phyloP scores from a whole-genome alignment of 2,113 vertebrate species.

The Grantiella picta region DNA sequence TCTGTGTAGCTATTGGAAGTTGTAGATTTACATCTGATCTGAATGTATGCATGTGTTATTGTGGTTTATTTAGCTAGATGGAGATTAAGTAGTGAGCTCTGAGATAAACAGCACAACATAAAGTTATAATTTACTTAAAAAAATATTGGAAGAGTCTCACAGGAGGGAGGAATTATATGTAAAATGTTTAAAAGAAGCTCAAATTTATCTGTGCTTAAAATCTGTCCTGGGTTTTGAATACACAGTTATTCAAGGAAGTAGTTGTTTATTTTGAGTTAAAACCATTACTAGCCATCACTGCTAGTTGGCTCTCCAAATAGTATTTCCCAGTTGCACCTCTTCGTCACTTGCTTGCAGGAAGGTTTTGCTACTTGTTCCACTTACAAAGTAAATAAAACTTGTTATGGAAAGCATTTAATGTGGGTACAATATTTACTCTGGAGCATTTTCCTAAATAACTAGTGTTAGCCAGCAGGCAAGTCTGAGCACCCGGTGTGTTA shows the following conservation, averaged over 20 bases:
- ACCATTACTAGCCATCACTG: neutral
- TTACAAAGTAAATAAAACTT: conserved; percentile 33
- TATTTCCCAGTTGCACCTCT: neutral
- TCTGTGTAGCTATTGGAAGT: neutral
- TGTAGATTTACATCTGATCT: neutral
- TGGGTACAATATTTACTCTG: neutral
- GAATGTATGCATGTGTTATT: neutral
- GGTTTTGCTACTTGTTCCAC: neutral
- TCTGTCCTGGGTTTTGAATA: neutral
- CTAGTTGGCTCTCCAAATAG: neutral
- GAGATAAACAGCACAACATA: neutral
- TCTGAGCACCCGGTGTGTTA: neutral
- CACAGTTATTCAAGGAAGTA: neutral
- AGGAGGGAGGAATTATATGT: neutral
- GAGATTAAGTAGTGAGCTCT: neutral
- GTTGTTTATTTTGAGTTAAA: conserved; percentile 21
- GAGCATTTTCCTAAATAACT: neutral
- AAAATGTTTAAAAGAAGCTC: neutral
- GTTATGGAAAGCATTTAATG: neutral
- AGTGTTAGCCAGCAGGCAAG: neutral
- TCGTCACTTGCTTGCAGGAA: neutral
- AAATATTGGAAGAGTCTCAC: neutral
- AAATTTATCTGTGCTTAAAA: neutral
- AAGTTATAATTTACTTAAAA: neutral
- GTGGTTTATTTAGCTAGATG: neutral